A percentile compares a stretch with the other conserved stretches of the same genome.
Conservation (phyloP, 1,140 invertebrate species). For the Rhopalosiphum padi region DNA sequence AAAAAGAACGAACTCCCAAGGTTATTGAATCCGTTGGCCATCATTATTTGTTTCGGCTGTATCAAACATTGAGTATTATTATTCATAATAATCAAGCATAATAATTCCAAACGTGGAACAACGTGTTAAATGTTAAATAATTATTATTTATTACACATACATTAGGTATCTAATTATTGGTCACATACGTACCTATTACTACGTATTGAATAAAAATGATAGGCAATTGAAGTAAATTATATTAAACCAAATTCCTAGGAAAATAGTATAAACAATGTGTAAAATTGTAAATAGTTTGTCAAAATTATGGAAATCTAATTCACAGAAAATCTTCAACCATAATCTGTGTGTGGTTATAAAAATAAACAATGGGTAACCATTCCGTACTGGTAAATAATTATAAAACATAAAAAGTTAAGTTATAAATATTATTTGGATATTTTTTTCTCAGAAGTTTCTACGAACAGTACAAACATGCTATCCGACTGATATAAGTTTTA, state of each 20-base stretch:
- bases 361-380: no score
- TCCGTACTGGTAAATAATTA: no score
- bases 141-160: not conserved
- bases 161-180: not conserved
- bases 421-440: no score
- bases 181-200: no score
- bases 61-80: not conserved
- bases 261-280: not conserved
- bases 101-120: not conserved
- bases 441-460: no score
- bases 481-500: no score
- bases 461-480: no score
- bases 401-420: no score
- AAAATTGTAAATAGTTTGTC: not conserved
- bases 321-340: no score
- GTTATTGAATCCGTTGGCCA: not conserved
- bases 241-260: not conserved
- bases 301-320: no score
- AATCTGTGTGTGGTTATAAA: no score
- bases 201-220: not conserved
- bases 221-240: no score
- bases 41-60: not conserved
- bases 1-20: not conserved
- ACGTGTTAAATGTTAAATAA: not conserved
- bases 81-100: not conserved